phyloP scores from a whole-genome alignment of 2,113 vertebrate genomes.

The Potamarius usumacintae region DNA sequence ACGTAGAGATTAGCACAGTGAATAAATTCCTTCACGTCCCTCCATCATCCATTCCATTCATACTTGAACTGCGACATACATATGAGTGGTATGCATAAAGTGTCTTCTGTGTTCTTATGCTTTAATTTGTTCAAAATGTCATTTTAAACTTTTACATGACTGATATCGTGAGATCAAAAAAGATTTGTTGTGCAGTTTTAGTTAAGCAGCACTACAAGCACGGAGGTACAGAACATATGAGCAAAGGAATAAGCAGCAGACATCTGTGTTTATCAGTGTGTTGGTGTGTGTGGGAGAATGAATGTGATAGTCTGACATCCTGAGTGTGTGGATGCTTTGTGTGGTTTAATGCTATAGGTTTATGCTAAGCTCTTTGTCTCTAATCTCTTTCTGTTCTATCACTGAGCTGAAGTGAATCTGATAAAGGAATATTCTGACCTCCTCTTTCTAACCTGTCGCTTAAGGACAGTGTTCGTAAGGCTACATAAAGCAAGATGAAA shows the following conservation, averaged over 20 bases:
- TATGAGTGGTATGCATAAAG: background rate
- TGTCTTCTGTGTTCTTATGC: background rate
- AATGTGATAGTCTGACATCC: slow-evolving; percentile 1
- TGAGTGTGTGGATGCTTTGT: slow-evolving; percentile 31
- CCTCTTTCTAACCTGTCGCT: background rate
- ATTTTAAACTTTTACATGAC: background rate
- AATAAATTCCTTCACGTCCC: slow-evolving; percentile 18
- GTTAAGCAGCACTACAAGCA: background rate
- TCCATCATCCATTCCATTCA: background rate
- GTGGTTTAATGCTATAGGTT: slow-evolving; percentile 49
- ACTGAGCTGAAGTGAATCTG: slow-evolving; percentile 33
- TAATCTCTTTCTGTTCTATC: slow-evolving; percentile 66
- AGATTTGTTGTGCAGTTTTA: background rate
- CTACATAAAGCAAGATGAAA: background rate
- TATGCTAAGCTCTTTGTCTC: slow-evolving; percentile 58
- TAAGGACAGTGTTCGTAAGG: background rate
- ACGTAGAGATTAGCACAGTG: slow-evolving; percentile 63
- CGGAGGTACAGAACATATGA: background rate
- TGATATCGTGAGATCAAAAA: background rate
- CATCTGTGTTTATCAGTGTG: slow-evolving; percentile 8
- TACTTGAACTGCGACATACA: background rate
- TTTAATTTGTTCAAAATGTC: background rate
- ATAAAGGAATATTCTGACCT: slow-evolving; percentile 29
- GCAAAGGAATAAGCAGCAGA: background rate
- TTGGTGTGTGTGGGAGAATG: slow-evolving; percentile 8